A percentile compares a stretch with the other conserved stretches of the same genome.
Conservation (phyloP, 2,888 invertebrate genomes). For the Leuctra nigra region DNA sequence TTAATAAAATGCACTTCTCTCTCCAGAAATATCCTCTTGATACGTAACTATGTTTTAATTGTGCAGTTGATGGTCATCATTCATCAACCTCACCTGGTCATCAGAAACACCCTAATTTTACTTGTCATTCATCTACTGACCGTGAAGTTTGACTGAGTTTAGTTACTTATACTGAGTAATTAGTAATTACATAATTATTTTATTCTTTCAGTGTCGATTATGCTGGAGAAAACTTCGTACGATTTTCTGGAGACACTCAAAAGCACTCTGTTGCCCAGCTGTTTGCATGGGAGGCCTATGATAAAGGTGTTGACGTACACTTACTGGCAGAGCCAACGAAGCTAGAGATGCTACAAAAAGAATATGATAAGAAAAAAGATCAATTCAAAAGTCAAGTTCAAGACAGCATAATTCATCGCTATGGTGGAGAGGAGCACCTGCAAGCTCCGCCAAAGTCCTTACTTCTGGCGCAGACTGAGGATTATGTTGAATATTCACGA, state of each 20-base stretch:
- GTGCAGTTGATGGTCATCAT: too few species aligned
- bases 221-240: conserved; percentile 93
- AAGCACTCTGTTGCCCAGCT: conserved; percentile 86
- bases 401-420: conserved; percentile 79
- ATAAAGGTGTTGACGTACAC: conserved; percentile 89
- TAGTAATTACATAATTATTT: too few species aligned
- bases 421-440: conserved; percentile 92
- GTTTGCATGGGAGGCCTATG: conserved; percentile 97
- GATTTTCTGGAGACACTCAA: conserved; percentile 90
- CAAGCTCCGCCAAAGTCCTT: conserved; percentile 83
- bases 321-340: conserved; percentile 97
- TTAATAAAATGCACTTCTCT: too few species aligned
- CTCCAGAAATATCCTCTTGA: too few species aligned
- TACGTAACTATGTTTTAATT: too few species aligned
- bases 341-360: conserved; percentile 80
- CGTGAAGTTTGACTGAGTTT: too few species aligned
- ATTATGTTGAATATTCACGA: conserved; percentile 91
- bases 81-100: too few species aligned
- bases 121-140: too few species aligned
- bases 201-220: conserved; percentile 59
- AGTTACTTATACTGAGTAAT: too few species aligned
- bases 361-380: conserved; percentile 85
- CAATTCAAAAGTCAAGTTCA: conserved; percentile 77
- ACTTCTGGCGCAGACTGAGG: conserved; percentile 88
- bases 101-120: too few species aligned